phyloP scores from a whole-genome alignment of 2,113 vertebrate species.

The Lepidiolamprologus cunningtoni region DNA sequence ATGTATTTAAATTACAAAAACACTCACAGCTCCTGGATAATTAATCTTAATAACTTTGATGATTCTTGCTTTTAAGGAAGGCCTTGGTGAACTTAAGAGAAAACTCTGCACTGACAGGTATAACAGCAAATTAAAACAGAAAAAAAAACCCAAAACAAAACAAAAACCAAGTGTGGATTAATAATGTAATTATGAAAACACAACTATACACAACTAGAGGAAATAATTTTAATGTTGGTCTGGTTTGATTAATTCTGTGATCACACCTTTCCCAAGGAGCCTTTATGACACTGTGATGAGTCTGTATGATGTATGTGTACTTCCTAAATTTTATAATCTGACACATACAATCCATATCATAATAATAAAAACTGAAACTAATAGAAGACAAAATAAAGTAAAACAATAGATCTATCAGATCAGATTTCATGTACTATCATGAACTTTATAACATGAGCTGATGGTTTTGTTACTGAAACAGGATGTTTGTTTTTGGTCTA shows the following conservation, averaged over 20 bases:
- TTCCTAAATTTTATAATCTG: neutral
- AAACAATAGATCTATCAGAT: neutral
- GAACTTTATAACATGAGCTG: neutral
- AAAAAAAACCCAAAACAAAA: fast-evolving
- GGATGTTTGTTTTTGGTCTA: neutral
- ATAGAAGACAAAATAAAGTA: neutral
- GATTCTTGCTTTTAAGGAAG: neutral
- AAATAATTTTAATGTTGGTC: neutral
- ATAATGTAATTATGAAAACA: neutral
- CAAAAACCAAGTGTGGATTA: neutral
- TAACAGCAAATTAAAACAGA: neutral
- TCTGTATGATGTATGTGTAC: neutral
- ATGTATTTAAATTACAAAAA: neutral
- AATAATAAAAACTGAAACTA: neutral
- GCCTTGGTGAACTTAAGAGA: neutral
- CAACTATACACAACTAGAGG: neutral
- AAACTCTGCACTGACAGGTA: neutral
- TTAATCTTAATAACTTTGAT: neutral
- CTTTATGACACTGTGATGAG: neutral
- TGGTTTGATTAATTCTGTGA: neutral
- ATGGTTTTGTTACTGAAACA: neutral
- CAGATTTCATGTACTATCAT: neutral
- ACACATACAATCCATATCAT: neutral
- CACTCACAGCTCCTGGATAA: neutral
- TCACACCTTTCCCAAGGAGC: neutral